phyloP scores from a whole-genome alignment of 2,888 invertebrate species.

The Ametastegia equiseti region DNA sequence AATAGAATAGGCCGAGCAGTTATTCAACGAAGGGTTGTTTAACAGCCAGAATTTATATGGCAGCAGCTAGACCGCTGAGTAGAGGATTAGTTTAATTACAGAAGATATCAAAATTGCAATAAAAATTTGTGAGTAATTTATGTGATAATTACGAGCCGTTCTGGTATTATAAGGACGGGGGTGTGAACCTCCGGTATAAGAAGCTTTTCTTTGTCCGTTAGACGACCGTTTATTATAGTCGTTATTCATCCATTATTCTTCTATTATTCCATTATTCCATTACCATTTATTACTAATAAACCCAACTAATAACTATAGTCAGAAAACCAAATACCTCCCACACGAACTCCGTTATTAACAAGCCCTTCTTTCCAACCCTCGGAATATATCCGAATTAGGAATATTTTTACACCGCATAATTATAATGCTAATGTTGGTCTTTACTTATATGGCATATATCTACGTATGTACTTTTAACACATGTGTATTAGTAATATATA shows the following conservation, averaged over 20 bases:
- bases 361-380: too few relatives aligned
- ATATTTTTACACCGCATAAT: too few relatives aligned
- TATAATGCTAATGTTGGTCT: too few relatives aligned
- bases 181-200: neutral
- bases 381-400: too few relatives aligned
- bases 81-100: slow-evolving; percentile 10
- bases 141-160: slow-evolving; percentile 6
- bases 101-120: slow-evolving; percentile 5
- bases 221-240: slow-evolving; percentile 43
- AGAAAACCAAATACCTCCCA: neutral
- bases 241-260: slow-evolving; percentile 45
- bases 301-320: slow-evolving; percentile 30
- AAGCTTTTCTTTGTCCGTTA: slow-evolving; percentile 44
- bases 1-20: neutral
- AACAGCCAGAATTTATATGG: neutral
- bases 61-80: neutral
- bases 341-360: neutral
- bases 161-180: neutral
- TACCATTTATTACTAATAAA: slow-evolving; percentile 47
- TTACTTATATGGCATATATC: too few relatives aligned
- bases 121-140: slow-evolving; percentile 30
- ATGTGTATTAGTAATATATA: too few relatives aligned
- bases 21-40: neutral
- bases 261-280: slow-evolving; percentile 46
- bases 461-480: too few relatives aligned